A percentile compares a stretch with the other conserved stretches of the same genome.
Conservation (phyloP, 2,797 vertebrate genomes). For the Rhinella marina region DNA sequence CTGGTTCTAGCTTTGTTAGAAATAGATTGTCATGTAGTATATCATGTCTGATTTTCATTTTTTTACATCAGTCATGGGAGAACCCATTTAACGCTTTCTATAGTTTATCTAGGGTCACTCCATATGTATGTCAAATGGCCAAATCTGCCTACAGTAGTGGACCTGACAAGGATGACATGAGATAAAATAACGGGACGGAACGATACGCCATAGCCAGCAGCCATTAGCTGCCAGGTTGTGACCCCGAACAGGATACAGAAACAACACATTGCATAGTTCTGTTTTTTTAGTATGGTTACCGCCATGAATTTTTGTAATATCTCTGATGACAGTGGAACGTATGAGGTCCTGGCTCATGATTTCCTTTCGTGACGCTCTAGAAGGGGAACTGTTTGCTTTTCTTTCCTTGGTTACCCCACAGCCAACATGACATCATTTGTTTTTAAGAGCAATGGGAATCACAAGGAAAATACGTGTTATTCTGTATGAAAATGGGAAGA, state of each 20-base stretch:
- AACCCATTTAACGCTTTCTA: not conserved
- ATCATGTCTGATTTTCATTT: too few relatives aligned
- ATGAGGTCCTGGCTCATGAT: not conserved
- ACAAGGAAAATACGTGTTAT: not conserved
- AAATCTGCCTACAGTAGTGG: not conserved
- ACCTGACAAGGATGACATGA: too few relatives aligned
- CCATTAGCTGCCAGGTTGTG: not conserved
- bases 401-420: constrained; percentile 17
- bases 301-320: not conserved
- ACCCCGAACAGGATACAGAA: not conserved
- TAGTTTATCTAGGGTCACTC: not conserved
- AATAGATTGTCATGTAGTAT: too few relatives aligned
- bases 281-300: not conserved
- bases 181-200: too few relatives aligned
- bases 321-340: not conserved
- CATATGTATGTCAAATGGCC: not conserved
- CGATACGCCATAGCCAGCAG: not conserved
- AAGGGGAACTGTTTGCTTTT: constrained; percentile 28
- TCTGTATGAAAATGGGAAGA: not conserved
- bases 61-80: too few relatives aligned
- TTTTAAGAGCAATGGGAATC: not conserved
- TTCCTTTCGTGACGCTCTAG: constrained; percentile 15
- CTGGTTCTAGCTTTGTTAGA: too few relatives aligned
- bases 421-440: constrained; percentile 20
- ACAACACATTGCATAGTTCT: not conserved